These are phyloP conservation scores for Cephus nigrinus DNA, from an alignment of 2,888 invertebrate genomes.

Conservation along the genomic window DNA sequence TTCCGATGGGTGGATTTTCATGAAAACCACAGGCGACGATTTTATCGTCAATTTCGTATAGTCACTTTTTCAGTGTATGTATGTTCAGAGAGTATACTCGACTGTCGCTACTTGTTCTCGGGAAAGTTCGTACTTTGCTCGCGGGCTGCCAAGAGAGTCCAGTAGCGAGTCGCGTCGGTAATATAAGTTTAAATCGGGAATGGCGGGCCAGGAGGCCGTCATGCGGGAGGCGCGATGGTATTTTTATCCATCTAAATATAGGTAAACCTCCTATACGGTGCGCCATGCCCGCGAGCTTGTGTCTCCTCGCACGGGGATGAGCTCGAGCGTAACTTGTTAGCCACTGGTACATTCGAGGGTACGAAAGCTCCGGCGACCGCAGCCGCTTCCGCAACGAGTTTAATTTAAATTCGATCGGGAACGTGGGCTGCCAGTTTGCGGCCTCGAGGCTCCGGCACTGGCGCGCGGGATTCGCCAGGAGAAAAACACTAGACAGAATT, in stretches of 20 bases:
- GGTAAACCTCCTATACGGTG: constrained; percentile 58
- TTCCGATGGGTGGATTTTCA: neutral
- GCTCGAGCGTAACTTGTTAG: neutral
- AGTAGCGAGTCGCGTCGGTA: constrained; percentile 11
- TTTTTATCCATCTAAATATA: constrained; percentile 66
- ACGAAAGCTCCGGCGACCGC: neutral
- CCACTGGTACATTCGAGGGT: neutral
- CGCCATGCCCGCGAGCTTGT: constrained; percentile 47
- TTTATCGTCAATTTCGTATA: neutral
- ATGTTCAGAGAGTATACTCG: neutral
- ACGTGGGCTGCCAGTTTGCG: neutral
- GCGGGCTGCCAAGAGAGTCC: constrained; percentile 7
- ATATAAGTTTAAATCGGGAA: constrained; percentile 57
- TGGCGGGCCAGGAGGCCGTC: constrained; percentile 62
- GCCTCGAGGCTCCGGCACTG: neutral
- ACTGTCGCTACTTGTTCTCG: neutral
- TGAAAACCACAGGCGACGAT: neutral
- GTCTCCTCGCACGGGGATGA: neutral
- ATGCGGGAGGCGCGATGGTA: constrained; percentile 65
- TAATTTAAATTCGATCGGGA: constrained; percentile 40
- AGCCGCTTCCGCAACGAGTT: constrained; percentile 19
- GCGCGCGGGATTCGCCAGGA: neutral
- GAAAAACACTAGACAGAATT: neutral
- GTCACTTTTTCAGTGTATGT: neutral
- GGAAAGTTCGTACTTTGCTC: neutral